Base-by-base conservation (phyloP, 2,888 invertebrate species). In the Chorisops tibialis region DNA sequence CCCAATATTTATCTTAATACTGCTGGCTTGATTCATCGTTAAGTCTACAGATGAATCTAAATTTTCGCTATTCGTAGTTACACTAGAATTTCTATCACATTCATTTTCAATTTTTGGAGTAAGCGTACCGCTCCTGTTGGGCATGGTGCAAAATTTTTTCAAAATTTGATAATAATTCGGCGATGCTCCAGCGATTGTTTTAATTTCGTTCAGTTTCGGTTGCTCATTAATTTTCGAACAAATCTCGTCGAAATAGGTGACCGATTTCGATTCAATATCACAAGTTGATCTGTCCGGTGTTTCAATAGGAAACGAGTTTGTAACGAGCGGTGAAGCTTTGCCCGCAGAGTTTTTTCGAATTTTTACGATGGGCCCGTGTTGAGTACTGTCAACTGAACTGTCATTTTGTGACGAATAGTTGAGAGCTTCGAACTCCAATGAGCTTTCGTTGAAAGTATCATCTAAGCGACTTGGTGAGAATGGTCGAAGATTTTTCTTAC, bases 401-500 rank as follows among this genome's bases (percentile, higher is more conserved):
- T 76, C 76, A 3, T 74, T 74, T 41, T 73, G 72, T 51, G 75
- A 73, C 14, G 76, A 75, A 51, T 73, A 73, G 62, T 72, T 75
- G 3, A 75, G 63, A 4, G 66, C 71, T 61, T 78, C 78, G 43
- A 75, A 69, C 69, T 78, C 78, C 3, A 75, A 75, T 7, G 77
- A 77, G 65, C 76, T 77, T 65, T 78, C 78, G 54, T 74, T 77
- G 11, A 68, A 70, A 14, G 71, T 65, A 6, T 77, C 76, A 3
- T 69, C 69, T 6, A 69, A 70, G 5, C 68, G 68, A 21, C 72
- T 66, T 7, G 78, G 77, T 24, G 78, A 76, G 3, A 74, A 71
- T 38, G 77, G 74, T 6, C 77, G 70, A 5, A 77, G 69, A 59
- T 76, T 77, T 66, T 77, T 77, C 63, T 77, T 78, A 79, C 96